Evolutionary conservation across 2,888 invertebrate species (phyloP).

Genomic region (Atrina japonica): DNA sequence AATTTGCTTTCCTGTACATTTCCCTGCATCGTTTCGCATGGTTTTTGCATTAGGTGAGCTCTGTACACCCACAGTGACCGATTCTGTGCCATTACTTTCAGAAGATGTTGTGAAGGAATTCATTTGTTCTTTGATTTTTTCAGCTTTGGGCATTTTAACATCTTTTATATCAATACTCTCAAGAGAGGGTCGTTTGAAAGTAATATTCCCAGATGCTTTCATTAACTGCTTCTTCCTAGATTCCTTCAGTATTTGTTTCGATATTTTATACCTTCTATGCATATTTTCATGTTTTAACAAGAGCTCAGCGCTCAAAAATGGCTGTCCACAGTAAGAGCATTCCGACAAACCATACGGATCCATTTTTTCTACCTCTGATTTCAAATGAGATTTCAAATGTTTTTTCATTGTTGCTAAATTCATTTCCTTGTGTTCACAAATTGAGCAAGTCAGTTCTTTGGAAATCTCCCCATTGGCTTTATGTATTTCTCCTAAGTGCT

Average conservation of each 20-base stretch:
- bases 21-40: too few species aligned
- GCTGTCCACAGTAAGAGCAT: conserved; percentile 36
- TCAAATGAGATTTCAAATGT: conserved; percentile 12
- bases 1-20: background rate
- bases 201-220: too few species aligned
- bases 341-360: conserved; percentile 25
- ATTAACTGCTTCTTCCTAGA: background rate
- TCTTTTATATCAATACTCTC: background rate
- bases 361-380: background rate
- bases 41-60: too few species aligned
- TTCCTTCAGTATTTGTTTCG: background rate
- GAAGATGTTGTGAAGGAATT: too few species aligned
- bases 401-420: background rate
- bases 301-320: conserved; percentile 24
- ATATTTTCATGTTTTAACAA: conserved; percentile 12
- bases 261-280: conserved; percentile 6
- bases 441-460: conserved; percentile 9
- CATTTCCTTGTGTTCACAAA: conserved; percentile 1
- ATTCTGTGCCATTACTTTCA: too few species aligned
- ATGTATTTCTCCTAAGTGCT: conserved; percentile 27
- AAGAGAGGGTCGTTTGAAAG: too few species aligned
- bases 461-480: background rate
- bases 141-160: background rate
- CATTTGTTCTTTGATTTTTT: too few species aligned
- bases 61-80: too few species aligned